Evolutionary conservation across 1,140 invertebrate species (phyloP).

Genomic region (Anoplolepis gracilipes): DNA sequence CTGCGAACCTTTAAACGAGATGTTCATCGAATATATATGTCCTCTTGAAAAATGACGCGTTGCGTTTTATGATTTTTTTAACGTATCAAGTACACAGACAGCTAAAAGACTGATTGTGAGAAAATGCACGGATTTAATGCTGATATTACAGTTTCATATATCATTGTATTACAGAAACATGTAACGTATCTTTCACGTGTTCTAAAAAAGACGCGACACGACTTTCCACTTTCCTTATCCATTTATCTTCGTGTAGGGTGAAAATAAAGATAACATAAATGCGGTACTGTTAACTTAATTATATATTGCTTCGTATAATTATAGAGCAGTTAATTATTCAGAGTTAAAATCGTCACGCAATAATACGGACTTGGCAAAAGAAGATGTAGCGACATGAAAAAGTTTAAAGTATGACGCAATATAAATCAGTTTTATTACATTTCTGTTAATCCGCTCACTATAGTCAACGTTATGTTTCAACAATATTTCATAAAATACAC

Average conservation of each 20-base stretch:
- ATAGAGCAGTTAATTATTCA: not conserved
- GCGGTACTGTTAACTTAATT: not conserved
- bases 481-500: not conserved
- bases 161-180: not conserved
- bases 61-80: slow-evolving; percentile 20
- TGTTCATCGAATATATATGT: not conserved
- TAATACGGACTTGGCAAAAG: not conserved
- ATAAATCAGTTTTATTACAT: slow-evolving; percentile 6
- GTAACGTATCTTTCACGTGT: not conserved
- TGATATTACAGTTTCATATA: slow-evolving; percentile 22
- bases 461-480: not conserved
- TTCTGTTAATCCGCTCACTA: not conserved
- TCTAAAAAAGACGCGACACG: not conserved
- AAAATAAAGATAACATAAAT: not conserved
- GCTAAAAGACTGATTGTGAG: not conserved
- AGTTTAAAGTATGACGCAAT: not conserved
- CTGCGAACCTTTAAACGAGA: not conserved
- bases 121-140: not conserved
- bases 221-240: not conserved
- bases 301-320: not conserved
- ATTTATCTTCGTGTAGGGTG: not conserved
- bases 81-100: not conserved
- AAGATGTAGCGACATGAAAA: not conserved
- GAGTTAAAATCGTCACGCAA: slow-evolving; percentile 1
- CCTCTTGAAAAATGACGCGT: no score